Evolutionary conservation across 2,797 vertebrate genomes (phyloP).

Genomic region (Mormyrus proboscirostris): DNA sequence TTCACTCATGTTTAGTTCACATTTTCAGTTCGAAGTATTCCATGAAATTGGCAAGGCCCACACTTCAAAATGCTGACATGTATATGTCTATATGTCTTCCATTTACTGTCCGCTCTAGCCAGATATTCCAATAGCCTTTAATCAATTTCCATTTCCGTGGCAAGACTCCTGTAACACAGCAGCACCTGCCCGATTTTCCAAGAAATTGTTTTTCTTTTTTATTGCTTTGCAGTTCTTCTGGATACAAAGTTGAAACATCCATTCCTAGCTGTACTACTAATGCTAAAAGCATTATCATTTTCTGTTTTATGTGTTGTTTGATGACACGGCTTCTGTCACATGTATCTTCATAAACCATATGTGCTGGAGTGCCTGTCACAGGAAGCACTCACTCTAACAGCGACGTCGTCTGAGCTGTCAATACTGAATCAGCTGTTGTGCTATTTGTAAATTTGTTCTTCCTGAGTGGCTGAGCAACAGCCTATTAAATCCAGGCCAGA

Average conservation of each 20-base stretch:
- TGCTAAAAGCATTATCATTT: neutral
- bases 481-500: neutral
- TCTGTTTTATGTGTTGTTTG: neutral
- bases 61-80: neutral
- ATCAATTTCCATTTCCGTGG: neutral
- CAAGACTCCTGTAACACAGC: neutral
- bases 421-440: neutral
- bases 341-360: neutral
- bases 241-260: neutral
- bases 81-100: neutral
- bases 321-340: neutral
- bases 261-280: neutral
- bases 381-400: neutral
- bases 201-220: neutral
- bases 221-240: neutral
- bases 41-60: neutral
- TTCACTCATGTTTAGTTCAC: neutral
- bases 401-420: neutral
- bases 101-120: neutral
- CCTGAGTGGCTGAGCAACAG: neutral
- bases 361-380: neutral
- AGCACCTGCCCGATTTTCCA: neutral
- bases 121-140: neutral
- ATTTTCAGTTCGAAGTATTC: neutral
- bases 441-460: neutral